A percentile compares a stretch with the other conserved stretches of the same genome.
Evolutionary conservation across 2,888 invertebrate species (phyloP).

Genomic region (Drosophila paranaensis): DNA sequence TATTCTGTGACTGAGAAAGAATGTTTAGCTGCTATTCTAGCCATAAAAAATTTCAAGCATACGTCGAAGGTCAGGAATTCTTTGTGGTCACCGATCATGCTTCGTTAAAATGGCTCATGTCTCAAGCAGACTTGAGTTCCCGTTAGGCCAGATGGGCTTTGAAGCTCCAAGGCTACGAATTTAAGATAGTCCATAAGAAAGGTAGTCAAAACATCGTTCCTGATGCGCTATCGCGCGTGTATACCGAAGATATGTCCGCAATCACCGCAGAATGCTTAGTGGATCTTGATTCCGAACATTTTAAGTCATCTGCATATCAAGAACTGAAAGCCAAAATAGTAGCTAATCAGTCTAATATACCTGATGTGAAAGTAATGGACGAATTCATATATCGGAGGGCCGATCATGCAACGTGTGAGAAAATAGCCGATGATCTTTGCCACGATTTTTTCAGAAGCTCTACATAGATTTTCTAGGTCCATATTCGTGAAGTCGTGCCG

Average conservation of each 20-base stretch:
- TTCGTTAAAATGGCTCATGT: background rate
- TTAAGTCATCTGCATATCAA: background rate
- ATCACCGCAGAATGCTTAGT: background rate
- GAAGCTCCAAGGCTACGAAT: background rate
- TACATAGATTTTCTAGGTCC: background rate
- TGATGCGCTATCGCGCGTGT: background rate
- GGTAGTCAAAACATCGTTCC: background rate
- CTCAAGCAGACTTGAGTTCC: background rate
- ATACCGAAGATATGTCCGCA: background rate
- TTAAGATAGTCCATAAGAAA: background rate
- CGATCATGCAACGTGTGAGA: background rate
- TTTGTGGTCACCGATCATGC: background rate
- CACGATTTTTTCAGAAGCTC: background rate
- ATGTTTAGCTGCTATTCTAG: constrained; percentile 11
- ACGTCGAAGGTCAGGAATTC: constrained; percentile 3
- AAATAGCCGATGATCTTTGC: background rate
- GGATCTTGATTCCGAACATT: background rate
- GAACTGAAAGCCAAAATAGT: background rate
- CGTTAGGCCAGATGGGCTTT: background rate
- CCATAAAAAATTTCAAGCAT: constrained; percentile 17
- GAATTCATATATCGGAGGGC: background rate
- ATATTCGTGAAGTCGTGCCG: background rate
- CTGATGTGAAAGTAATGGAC: background rate
- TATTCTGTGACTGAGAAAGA: constrained; percentile 22
- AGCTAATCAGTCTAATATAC: background rate